Percentiles rank a stretch among this genome's conserved stretches.
These are phyloP conservation scores for Agrilus planipennis DNA, from an alignment of 1,140 invertebrate species.

Conservation along the genomic window DNA sequence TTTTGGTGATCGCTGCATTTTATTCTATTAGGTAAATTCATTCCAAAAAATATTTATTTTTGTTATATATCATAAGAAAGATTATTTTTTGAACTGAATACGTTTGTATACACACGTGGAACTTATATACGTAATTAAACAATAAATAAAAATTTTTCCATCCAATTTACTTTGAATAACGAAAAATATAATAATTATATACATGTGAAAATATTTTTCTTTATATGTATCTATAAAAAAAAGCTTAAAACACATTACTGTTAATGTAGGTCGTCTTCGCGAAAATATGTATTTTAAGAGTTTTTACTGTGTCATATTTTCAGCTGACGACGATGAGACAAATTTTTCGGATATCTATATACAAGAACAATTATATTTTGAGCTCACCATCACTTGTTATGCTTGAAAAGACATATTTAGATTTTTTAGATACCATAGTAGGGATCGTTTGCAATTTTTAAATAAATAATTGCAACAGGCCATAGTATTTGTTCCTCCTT, in stretches of 20 bases:
- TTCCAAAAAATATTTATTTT: too few species aligned
- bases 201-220: constrained; percentile 11
- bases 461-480: constrained; percentile 6
- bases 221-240: not conserved
- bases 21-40: too few species aligned
- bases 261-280: not conserved
- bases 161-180: constrained; percentile 21
- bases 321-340: not conserved
- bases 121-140: constrained; percentile 34
- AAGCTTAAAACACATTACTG: constrained; percentile 1
- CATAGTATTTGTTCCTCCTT: constrained; percentile 5
- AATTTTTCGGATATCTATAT: not conserved
- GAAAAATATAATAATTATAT: constrained; percentile 12
- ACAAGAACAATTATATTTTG: too few species aligned
- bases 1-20: constrained; percentile 10
- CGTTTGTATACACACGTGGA: constrained; percentile 30
- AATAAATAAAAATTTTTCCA: constrained; percentile 31
- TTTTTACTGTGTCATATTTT: constrained; percentile 4
- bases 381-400: too few species aligned
- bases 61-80: too few species aligned
- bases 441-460: not conserved
- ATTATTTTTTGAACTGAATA: constrained; percentile 3
- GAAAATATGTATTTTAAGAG: constrained; percentile 5
- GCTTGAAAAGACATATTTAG: constrained; percentile 8
- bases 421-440: constrained; percentile 11